Percentiles rank a stretch among this genome's conserved stretches.
Conservation (phyloP, 2,113 vertebrate species). For the Tylochromis polylepis region DNA sequence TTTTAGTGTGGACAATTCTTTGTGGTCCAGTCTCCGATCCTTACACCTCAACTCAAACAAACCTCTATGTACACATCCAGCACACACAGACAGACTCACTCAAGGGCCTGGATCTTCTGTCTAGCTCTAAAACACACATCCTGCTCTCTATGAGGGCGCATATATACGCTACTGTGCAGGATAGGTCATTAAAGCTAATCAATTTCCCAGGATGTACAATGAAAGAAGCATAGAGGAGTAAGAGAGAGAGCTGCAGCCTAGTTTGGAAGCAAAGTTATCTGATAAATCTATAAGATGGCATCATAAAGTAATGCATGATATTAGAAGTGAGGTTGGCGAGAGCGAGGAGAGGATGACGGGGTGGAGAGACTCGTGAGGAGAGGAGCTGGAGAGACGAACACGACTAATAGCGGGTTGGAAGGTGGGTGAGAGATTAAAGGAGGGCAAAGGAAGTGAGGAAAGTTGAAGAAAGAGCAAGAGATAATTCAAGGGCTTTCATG, state of each 20-base stretch:
- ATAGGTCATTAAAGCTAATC: neutral
- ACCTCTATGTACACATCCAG: fast-evolving
- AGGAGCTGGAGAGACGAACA: neutral
- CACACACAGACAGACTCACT: neutral
- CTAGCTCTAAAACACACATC: neutral
- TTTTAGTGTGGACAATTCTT: neutral
- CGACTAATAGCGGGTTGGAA: neutral
- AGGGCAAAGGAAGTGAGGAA: neutral
- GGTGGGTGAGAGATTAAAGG: neutral
- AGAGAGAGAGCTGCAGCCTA: neutral
- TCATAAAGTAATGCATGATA: neutral
- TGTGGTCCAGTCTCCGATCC: neutral
- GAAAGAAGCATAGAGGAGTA: neutral
- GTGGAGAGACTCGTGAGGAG: neutral
- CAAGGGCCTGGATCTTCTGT: neutral
- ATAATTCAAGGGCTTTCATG: fast-evolving
- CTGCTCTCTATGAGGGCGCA: fast-evolving
- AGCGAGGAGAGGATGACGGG: neutral
- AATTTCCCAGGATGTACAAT: neutral
- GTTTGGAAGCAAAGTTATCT: neutral
- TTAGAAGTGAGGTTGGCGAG: neutral
- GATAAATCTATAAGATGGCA: neutral
- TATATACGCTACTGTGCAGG: neutral
- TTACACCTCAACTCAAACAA: neutral
- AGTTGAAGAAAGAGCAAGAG: neutral